Percentiles rank a stretch among this genome's conserved stretches.
These are phyloP conservation scores for Desmodus rotundus DNA, from an alignment of 2,113 vertebrate genomes.

Conservation along the genomic window DNA sequence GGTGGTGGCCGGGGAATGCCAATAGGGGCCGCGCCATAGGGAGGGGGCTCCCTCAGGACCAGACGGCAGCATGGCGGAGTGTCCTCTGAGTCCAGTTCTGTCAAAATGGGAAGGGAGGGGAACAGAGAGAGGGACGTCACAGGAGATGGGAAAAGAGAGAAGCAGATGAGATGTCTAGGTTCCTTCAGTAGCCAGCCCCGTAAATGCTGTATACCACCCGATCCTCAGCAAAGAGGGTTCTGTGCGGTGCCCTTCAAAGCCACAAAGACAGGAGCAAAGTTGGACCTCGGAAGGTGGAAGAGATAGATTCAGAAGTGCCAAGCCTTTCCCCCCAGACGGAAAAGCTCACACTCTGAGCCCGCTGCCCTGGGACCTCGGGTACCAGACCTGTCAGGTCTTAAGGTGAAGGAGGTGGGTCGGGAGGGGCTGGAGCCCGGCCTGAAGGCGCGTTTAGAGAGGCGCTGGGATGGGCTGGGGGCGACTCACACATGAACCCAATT, in stretches of 20 bases:
- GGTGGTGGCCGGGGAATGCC: constrained; percentile 80
- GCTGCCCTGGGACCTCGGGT: neutral
- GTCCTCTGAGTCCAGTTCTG: constrained; percentile 79
- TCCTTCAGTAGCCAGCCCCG: neutral
- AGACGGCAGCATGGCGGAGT: constrained; percentile 70
- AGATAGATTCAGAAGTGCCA: neutral
- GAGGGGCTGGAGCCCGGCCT: neutral
- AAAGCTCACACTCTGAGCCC: neutral
- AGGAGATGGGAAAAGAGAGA: neutral
- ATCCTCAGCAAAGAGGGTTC: neutral
- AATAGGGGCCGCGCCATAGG: constrained; percentile 68
- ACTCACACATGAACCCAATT: constrained; percentile 80
- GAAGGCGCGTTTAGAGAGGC: constrained; percentile 46
- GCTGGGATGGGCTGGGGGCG: constrained; percentile 62
- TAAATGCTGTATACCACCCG: neutral
- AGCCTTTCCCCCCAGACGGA: neutral
- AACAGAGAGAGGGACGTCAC: neutral
- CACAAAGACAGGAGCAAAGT: constrained; percentile 41
- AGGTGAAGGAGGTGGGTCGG: neutral
- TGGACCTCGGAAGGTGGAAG: neutral
- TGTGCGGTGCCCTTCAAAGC: neutral
- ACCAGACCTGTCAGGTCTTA: constrained; percentile 11
- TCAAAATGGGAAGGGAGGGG: neutral
- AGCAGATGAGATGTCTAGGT: constrained; percentile 27
- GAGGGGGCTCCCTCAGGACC: constrained; percentile 72